phyloP scores from a whole-genome alignment of 1,140 invertebrate species.

The Pachyrhynchus sulphureomaculatus region DNA sequence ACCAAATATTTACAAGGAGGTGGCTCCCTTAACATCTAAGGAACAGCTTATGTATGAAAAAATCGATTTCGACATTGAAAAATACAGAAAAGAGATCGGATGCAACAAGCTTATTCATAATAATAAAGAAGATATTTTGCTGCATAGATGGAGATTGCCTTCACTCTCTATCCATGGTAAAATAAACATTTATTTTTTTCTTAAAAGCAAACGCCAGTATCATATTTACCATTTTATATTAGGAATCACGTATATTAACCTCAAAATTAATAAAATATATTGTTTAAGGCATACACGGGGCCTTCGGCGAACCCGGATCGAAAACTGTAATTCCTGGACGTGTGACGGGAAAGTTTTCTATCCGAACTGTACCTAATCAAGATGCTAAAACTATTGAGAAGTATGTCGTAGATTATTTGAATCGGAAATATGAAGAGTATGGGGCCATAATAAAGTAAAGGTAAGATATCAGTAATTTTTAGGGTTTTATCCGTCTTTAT shows the following conservation, averaged over 20 bases:
- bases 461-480: no score
- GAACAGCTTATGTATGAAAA: conserved; percentile 79
- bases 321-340: conserved; percentile 95
- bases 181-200: no score
- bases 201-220: no score
- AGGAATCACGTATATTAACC: no score
- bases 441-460: conserved; percentile 85
- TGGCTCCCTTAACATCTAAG: conserved; percentile 68
- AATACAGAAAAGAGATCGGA: conserved; percentile 76
- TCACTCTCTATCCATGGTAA: conserved; percentile 84
- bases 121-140: conserved; percentile 75
- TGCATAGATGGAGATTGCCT: conserved; percentile 90
- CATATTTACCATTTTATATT: no score
- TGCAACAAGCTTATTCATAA: conserved; percentile 70
- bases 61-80: conserved; percentile 87
- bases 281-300: conserved; percentile 62
- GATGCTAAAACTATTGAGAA: conserved; percentile 58
- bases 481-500: no score
- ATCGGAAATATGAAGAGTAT: conserved; percentile 69
- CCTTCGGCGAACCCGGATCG: conserved; percentile 86
- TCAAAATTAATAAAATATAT: no score
- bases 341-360: conserved; percentile 94
- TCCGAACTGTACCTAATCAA: conserved; percentile 90
- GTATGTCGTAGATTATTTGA: conserved; percentile 73
- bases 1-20: conserved; percentile 77